Percentiles rank a stretch among this genome's conserved stretches.
Evolutionary conservation across 2,888 invertebrate genomes (phyloP).

Genomic region (Neoaliturus tenellus): DNA sequence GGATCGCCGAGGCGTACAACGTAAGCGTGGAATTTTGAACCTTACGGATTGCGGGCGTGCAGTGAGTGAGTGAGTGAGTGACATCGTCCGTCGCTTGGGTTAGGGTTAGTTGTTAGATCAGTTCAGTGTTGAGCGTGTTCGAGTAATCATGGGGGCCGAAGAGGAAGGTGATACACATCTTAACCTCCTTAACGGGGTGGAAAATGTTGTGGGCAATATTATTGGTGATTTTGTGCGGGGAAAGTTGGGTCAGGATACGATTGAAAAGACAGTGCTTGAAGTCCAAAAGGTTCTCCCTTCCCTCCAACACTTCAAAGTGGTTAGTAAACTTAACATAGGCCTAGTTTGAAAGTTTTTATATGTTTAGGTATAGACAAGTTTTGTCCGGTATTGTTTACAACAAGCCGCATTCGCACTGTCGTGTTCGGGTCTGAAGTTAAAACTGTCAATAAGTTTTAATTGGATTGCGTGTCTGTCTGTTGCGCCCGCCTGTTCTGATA

Average conservation of each 20-base stretch:
- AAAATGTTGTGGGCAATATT: conserved; percentile 62
- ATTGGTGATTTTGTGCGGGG: conserved; percentile 61
- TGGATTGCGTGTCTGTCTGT: not conserved
- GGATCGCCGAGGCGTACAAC: not conserved
- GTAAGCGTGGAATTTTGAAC: conserved; percentile 9
- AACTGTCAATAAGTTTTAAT: no score
- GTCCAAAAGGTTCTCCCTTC: conserved; percentile 63
- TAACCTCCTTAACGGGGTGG: conserved; percentile 63
- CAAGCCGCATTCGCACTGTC: not conserved
- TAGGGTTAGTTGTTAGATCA: not conserved
- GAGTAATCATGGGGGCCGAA: conserved; percentile 51
- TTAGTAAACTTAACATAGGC: conserved; percentile 58
- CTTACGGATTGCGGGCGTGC: not conserved
- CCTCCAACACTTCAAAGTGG: conserved; percentile 65
- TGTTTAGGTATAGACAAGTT: not conserved
- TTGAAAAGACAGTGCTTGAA: conserved; percentile 62
- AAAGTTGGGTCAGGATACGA: conserved; percentile 61
- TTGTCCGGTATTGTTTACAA: not conserved
- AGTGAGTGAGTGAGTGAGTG: not conserved
- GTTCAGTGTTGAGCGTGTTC: not conserved
- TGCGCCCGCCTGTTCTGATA: no score
- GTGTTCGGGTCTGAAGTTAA: not conserved
- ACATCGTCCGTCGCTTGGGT: not conserved
- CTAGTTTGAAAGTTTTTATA: not conserved
- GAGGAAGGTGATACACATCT: conserved; percentile 53